These are phyloP conservation scores for Eira barbara DNA, from an alignment of 2,113 vertebrate genomes.

Conservation along the genomic window DNA sequence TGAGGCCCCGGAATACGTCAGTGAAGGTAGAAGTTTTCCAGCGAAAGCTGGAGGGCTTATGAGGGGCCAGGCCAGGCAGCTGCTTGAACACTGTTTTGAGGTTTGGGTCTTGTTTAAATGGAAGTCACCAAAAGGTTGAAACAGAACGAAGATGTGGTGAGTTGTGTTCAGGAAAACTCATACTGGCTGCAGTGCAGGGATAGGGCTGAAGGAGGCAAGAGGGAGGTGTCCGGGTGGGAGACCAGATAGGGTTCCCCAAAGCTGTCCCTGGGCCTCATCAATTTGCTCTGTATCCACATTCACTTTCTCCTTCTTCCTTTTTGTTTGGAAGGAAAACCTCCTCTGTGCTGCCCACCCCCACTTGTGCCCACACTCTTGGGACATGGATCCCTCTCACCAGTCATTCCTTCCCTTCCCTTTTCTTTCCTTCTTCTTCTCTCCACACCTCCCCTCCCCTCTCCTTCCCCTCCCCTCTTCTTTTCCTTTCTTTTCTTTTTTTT, in stretches of 20 bases:
- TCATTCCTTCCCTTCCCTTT: neutral
- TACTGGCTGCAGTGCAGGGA: neutral
- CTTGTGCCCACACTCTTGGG: neutral
- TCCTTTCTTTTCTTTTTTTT: too few species aligned
- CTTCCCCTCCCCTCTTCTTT: too few species aligned
- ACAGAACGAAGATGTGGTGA: neutral
- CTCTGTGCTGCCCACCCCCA: neutral
- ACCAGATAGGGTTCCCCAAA: fast-evolving
- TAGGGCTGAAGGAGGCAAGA: neutral
- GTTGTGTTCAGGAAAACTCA: too few species aligned
- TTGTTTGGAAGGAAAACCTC: neutral
- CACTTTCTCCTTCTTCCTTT: neutral
- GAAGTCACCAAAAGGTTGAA: neutral
- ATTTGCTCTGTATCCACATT: neutral
- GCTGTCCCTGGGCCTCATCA: neutral
- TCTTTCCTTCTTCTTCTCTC: too few species aligned
- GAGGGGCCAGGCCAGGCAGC: neutral
- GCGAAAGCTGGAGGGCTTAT: neutral
- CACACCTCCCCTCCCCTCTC: too few species aligned
- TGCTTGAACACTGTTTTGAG: too few species aligned
- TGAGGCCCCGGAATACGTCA: fast-evolving
- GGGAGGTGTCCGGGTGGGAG: neutral
- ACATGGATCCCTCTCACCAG: fast-evolving
- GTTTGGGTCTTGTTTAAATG: neutral
- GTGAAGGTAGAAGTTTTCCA: fast-evolving